These are phyloP conservation scores for Ctenomys sociabilis DNA, from an alignment of 2,113 vertebrate species.

Conservation along the genomic window DNA sequence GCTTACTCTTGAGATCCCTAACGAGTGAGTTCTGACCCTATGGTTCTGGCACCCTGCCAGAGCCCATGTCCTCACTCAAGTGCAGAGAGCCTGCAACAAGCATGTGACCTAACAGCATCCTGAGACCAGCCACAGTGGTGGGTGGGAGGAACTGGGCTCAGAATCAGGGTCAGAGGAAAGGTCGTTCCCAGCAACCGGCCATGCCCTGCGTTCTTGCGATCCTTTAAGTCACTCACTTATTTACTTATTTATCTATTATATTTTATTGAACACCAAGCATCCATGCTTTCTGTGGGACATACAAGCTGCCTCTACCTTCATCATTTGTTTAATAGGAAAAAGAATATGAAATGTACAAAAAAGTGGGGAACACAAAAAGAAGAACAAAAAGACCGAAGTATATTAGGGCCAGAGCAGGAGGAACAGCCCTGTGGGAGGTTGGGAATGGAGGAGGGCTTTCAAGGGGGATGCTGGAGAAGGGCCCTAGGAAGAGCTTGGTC, in stretches of 20 bases:
- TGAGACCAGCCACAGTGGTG: not conserved
- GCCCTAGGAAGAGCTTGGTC: not conserved
- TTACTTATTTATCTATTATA: not conserved
- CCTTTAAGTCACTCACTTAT: not conserved
- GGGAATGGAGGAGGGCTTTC: not conserved
- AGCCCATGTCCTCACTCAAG: constrained; percentile 38
- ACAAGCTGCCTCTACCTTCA: not conserved
- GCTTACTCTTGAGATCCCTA: not conserved
- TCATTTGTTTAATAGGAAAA: not conserved
- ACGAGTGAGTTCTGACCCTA: not conserved
- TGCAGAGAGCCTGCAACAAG: not conserved
- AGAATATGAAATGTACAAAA: not conserved
- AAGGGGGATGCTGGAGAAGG: not conserved
- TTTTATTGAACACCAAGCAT: not conserved
- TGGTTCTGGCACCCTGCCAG: not conserved
- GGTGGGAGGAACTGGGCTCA: not conserved
- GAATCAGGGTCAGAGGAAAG: not conserved
- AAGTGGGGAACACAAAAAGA: not conserved
- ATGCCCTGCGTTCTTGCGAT: not conserved
- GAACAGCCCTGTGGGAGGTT: not conserved
- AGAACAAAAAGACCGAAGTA: not conserved
- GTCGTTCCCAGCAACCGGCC: not conserved
- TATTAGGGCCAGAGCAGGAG: not conserved
- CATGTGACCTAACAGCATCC: constrained; percentile 51
- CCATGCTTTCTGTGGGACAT: not conserved